phyloP scores from a whole-genome alignment of 2,888 invertebrate genomes.

The Allygus modestus region DNA sequence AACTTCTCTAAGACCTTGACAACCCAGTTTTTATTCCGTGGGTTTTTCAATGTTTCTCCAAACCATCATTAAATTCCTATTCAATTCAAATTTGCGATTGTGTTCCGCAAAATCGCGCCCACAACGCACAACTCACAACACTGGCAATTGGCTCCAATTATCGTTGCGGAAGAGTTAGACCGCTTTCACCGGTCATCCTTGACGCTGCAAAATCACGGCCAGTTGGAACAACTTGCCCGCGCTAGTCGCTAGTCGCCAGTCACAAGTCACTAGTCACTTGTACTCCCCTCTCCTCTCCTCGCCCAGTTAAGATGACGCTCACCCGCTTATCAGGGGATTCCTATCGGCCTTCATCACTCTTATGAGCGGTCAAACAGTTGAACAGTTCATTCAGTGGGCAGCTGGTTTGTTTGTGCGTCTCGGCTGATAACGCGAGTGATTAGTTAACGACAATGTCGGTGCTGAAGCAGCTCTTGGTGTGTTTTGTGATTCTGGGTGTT shows the following conservation, averaged over 20 bases:
- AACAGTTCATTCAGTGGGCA: background rate
- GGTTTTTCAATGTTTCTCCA: too few species aligned
- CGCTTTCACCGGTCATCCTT: slow-evolving; percentile 15
- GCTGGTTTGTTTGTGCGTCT: background rate
- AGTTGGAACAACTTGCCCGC: background rate
- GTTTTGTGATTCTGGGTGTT: slow-evolving; percentile 17
- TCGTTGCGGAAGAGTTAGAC: background rate
- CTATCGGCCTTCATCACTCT: slow-evolving; percentile 11
- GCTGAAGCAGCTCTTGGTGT: background rate
- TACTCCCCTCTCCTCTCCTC: slow-evolving; percentile 5
- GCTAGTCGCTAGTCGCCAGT: background rate
- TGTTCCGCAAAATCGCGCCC: background rate
- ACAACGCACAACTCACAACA: background rate
- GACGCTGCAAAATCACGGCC: background rate
- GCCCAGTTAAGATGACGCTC: background rate
- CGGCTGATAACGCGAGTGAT: background rate
- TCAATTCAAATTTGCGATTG: slow-evolving; percentile 1
- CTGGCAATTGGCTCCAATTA: slow-evolving; percentile 4
- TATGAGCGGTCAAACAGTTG: background rate
- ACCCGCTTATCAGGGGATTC: background rate
- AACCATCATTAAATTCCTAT: too few species aligned
- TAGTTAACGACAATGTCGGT: background rate
- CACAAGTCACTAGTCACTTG: background rate
- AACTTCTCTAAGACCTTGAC: too few species aligned
- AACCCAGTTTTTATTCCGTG: too few species aligned